Evolutionary conservation across 2,888 invertebrate genomes (phyloP), one percentile per base, ranked within the genome.

Genomic region (Stramonita haemastoma): DNA sequence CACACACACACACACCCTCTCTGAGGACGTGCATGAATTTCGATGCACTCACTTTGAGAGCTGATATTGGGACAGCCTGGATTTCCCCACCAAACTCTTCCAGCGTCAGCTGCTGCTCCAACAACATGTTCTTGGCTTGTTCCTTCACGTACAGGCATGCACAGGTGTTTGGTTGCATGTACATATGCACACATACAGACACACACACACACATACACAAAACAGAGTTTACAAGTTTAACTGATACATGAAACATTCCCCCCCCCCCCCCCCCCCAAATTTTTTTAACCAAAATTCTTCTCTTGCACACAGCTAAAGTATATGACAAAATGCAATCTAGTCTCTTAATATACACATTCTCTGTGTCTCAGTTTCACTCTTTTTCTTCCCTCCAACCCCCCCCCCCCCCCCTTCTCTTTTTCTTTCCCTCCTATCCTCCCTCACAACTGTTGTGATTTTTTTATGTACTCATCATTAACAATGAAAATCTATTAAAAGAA

Each of bases 11-110:
- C 1, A 73, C n/a, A 73, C 22, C 46, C 46, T 46, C 46, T 46
- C 8, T 46, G 4, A 46, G 46, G 46, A 5, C 66, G 13, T 2
- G 26, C 66, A 66, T 6, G n/a, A n/a, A n/a, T n/a, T n/a, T n/a
- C n/a, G 26, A 66, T 66, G 26, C 4, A 84, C 86, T 87, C 89
- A 95, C 96, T 93, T 98, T 97, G 0, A 99, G 96, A 0, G 99
- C 99, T 0, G 99, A 99, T 91, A 99, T 97, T 0, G 98, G 97
- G 89, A 99, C 97, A 5, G 98, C 97, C 96, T 99, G 99, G 1
- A 98, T 97, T 91, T 99, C 99, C 0, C 99, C 99, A 0, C 99
- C 99, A 89, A 97, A 96, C 29, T 97, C 98, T 96, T 99, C 99
- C 83, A 98, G 97, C 56, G 97, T 97, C 19, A 99, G 96, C 13